Conservation (phyloP, 1,140 invertebrate genomes). For the Melanaphis sacchari region DNA sequence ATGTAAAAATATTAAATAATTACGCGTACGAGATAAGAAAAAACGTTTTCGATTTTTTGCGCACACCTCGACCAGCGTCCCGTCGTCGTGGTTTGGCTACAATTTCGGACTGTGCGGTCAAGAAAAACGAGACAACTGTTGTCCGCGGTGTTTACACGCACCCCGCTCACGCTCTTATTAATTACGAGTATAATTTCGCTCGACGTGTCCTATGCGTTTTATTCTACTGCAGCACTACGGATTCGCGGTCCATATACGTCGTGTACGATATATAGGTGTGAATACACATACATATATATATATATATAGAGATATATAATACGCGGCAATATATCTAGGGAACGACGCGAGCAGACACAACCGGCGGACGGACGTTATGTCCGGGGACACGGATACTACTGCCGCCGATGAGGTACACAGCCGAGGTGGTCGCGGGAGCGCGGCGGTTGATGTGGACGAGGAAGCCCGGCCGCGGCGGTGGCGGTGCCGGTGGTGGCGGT, state of each 20-base stretch:
- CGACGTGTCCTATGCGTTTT: neutral
- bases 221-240: neutral
- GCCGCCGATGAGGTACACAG: neutral
- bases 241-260: neutral
- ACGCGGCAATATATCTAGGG: neutral
- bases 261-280: neutral
- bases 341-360: neutral
- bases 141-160: neutral
- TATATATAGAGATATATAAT: neutral
- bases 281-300: neutral
- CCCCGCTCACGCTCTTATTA: neutral
- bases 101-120: no score
- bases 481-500: neutral
- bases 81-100: neutral
- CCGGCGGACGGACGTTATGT: conserved; percentile 31
- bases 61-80: neutral
- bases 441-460: neutral
- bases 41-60: neutral
- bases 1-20: neutral
- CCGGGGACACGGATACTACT: conserved; percentile 25
- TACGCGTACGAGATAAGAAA: neutral
- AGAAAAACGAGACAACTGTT: conserved; percentile 21
- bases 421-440: neutral
- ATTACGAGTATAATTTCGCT: neutral
- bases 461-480: neutral